Conservation (phyloP, 2,113 vertebrate species). For the Pontoporia blainvillei region DNA sequence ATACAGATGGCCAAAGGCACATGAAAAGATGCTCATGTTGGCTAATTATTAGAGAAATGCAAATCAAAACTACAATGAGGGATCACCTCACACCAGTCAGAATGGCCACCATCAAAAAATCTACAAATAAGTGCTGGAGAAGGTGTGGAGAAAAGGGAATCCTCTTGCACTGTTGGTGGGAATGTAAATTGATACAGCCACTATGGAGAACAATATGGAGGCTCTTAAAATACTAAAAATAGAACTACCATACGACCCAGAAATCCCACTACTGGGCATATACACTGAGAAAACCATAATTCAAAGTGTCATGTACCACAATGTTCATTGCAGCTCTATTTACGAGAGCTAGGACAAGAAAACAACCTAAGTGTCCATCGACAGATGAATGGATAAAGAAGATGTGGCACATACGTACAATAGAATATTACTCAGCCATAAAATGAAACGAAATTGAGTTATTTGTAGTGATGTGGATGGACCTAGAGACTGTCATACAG, state of each 20-base stretch:
- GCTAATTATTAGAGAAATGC: background rate
- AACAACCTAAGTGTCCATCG: background rate
- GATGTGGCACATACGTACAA: background rate
- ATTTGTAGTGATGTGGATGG: too few species aligned
- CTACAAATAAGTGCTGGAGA: background rate
- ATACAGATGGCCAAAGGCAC: background rate
- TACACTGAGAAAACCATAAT: background rate
- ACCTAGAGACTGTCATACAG: too few species aligned
- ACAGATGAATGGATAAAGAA: background rate
- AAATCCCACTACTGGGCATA: background rate
- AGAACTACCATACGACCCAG: background rate
- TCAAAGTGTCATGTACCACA: background rate
- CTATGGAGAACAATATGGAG: background rate
- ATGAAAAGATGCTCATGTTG: background rate
- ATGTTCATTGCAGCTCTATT: background rate
- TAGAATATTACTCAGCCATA: background rate
- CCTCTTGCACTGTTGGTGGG: background rate
- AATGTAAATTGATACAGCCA: background rate
- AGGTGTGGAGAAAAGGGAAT: background rate
- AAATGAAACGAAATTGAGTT: too few species aligned
- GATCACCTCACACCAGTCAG: background rate
- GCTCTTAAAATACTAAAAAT: background rate
- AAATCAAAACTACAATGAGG: background rate
- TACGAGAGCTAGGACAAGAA: background rate
- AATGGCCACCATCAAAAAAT: background rate